phyloP scores from a whole-genome alignment of 2,888 invertebrate genomes.

The Leptogaster cylindrica region DNA sequence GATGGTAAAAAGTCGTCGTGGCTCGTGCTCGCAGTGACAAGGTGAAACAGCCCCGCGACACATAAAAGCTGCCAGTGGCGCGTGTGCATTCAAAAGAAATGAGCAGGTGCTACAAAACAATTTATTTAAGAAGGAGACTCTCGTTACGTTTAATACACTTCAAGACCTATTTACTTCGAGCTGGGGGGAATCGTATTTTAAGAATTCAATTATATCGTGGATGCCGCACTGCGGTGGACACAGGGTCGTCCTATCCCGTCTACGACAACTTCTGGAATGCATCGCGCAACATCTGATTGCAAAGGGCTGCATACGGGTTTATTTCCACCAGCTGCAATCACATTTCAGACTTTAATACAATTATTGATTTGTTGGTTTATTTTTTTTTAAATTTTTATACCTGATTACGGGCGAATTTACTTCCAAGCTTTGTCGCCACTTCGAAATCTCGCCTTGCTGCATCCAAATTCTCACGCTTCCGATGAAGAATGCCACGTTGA shows the following conservation, averaged over 20 bases:
- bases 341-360: no score
- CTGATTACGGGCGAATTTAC: constrained; percentile 85
- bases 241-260: background rate
- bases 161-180: constrained; percentile 5
- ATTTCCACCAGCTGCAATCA: constrained; percentile 80
- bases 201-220: constrained; percentile 9
- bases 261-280: constrained; percentile 67
- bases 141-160: constrained; percentile 10
- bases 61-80: background rate
- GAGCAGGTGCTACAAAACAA: constrained; percentile 21
- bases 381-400: no score
- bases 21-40: constrained; percentile 11
- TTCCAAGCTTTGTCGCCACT: constrained; percentile 81
- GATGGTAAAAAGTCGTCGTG: background rate
- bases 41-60: constrained; percentile 1
- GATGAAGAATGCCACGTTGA: constrained; percentile 80
- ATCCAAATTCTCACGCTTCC: constrained; percentile 72
- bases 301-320: constrained; percentile 94
- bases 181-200: background rate
- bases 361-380: no score
- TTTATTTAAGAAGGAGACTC: constrained; percentile 12
- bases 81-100: constrained; percentile 16
- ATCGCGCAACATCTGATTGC: constrained; percentile 90
- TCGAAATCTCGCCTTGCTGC: constrained; percentile 78
- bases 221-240: background rate